Conservation (phyloP, 30 jellyfish, hydroid and myxozoan species). For the Pelagia noctiluca region DNA sequence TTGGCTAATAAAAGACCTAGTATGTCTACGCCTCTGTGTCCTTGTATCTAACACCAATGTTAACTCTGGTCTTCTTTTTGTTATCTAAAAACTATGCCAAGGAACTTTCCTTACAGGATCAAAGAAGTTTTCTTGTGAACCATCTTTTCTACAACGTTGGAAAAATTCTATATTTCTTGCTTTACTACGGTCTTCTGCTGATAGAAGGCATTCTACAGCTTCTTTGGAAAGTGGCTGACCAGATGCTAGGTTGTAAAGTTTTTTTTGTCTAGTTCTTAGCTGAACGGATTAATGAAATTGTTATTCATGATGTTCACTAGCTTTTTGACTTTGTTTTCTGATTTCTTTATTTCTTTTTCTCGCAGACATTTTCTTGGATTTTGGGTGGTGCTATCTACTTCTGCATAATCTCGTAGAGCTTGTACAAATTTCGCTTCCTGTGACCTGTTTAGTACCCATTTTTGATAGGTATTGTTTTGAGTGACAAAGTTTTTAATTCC, state of each 20-base stretch:
- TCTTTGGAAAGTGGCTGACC: constrained; percentile 53
- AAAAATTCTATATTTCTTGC: constrained; percentile 40
- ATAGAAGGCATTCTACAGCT: constrained; percentile 39
- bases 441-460: constrained; percentile 44
- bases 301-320: constrained; percentile 44
- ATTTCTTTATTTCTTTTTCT: constrained; percentile 44
- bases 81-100: constrained; percentile 32
- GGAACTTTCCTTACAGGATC: constrained; percentile 54
- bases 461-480: constrained; percentile 46
- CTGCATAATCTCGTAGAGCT: constrained; percentile 49
- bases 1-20: constrained; percentile 44
- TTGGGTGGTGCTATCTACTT: constrained; percentile 43
- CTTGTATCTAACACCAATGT: constrained; percentile 35
- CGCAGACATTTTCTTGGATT: constrained; percentile 69
- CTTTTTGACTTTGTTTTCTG: constrained; percentile 46
- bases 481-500: constrained; percentile 34
- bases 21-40: constrained; percentile 55
- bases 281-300: constrained; percentile 57
- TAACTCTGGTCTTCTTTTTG: constrained; percentile 43
- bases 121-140: constrained; percentile 23
- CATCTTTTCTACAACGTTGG: constrained; percentile 28
- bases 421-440: constrained; percentile 56
- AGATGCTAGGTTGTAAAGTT: constrained; percentile 52
- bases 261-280: constrained; percentile 31
- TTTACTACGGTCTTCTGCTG: constrained; percentile 47